Evolutionary conservation across 2,888 invertebrate species (phyloP), one percentile per base, ranked within the genome.

Genomic region (Ennomos fuscantarius): DNA sequence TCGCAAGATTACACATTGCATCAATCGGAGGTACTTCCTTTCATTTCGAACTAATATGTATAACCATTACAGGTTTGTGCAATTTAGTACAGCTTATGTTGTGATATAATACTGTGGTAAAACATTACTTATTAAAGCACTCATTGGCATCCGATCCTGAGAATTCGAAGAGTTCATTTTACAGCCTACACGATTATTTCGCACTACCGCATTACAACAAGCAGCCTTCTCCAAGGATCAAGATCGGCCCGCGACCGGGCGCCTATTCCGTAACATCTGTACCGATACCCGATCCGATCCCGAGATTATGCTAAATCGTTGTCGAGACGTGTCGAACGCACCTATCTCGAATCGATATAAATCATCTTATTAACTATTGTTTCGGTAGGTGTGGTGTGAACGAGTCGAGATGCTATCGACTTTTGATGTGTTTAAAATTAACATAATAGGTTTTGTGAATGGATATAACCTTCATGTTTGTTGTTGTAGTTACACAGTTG

Each of bases 311-410:
- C 92, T 92, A 92, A 92, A 89, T 79, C 89, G 90, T 84, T 90
- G 91, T 90, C 77, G 79, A 82, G 87, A 88, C 87, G 87, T 88
- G 90, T 89, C 87, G 86, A 84, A 82, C 82, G 75, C 73, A 76
- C 79, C 81, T 88, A 89, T 90, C 89, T 86, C 77, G 78, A 76
- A 84, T 89, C 89, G 87, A 92, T 92, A 92, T 91, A 91, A 89
- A 91, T 92, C 92, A 92, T 90, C 89, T 89, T 92, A 92, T 92
- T 92, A 91, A 91, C 89, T 90, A 91, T 92, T 92, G 92, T 92
- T 92, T 91, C 84, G 88, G 90, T 85, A 91, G 91, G 92, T 90
- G 92, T 91, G 90, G 90, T 89, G 92, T 89, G 92, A 91, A 91
- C 87, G 85, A 86, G 84, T 76, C 78, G 76, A 68, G 89, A 92